phyloP scores from a whole-genome alignment of 2,888 invertebrate genomes.

The Omphaloscelis lunosa region DNA sequence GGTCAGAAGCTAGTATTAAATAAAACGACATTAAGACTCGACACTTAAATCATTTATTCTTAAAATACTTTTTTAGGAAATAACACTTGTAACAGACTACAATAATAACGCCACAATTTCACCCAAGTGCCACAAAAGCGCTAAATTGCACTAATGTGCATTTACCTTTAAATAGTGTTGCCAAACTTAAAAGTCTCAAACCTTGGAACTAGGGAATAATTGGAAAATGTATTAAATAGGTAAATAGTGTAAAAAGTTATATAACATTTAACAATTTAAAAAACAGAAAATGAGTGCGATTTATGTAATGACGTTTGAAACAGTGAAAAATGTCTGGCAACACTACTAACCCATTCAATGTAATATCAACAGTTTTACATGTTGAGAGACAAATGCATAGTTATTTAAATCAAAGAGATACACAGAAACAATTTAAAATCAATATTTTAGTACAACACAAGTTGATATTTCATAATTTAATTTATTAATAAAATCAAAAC shows the following conservation, averaged over 20 bases:
- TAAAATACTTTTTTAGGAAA: slow-evolving; percentile 62
- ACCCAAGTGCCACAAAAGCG: slow-evolving; percentile 37
- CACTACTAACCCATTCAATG: slow-evolving; percentile 51
- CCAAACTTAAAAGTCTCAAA: slow-evolving; percentile 32
- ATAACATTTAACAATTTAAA: slow-evolving; percentile 3
- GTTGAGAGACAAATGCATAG: neutral
- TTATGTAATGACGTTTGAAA: neutral
- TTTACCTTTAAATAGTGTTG: slow-evolving; percentile 44
- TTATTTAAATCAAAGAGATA: neutral
- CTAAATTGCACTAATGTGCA: slow-evolving; percentile 29
- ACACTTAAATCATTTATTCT: slow-evolving; percentile 57
- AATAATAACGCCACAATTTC: slow-evolving; percentile 42
- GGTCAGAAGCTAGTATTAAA: neutral
- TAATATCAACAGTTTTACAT: neutral
- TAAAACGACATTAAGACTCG: slow-evolving; percentile 38
- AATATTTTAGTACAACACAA: neutral
- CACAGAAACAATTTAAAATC: neutral
- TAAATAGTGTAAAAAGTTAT: slow-evolving; percentile 4
- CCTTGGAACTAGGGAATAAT: slow-evolving; percentile 16
- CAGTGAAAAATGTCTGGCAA: slow-evolving; percentile 41
- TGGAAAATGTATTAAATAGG: slow-evolving; percentile 1
- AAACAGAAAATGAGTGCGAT: slow-evolving; percentile 17
- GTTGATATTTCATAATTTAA: neutral
- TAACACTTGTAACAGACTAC: slow-evolving; percentile 60
- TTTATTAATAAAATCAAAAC: neutral